Percentiles rank a stretch among this genome's conserved stretches.
phyloP scores from a whole-genome alignment of 2,888 invertebrate genomes.

The Drosophila basisetae region DNA sequence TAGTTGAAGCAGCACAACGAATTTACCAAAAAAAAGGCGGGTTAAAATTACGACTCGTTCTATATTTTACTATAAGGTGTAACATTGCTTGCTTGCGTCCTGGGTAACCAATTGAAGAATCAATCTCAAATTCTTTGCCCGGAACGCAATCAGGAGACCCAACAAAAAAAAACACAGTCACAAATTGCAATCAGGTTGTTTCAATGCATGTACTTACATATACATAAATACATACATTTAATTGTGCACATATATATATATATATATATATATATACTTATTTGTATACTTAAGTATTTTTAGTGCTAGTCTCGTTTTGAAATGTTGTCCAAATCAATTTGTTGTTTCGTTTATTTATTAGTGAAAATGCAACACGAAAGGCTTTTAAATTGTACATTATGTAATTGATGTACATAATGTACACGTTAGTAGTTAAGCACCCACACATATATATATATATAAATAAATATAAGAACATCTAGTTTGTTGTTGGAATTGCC shows the following conservation, averaged over 20 bases:
- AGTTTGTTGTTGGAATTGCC: conserved; percentile 38
- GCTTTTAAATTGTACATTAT: conserved; percentile 60
- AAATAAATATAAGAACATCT: conserved; percentile 12
- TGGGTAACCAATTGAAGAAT: conserved; percentile 4
- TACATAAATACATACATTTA: conserved; percentile 43
- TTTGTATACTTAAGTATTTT: conserved; percentile 60
- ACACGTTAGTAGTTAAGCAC: conserved; percentile 36
- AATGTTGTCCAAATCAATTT: conserved; percentile 55
- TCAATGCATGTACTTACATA: conserved; percentile 51
- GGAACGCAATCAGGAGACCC: background rate
- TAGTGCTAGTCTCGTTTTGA: conserved; percentile 64
- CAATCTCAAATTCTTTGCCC: conserved; percentile 2
- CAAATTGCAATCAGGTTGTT: conserved; percentile 71
- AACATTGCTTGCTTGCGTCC: conserved; percentile 1
- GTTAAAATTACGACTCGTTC: conserved; percentile 19
- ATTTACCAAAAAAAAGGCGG: conserved; percentile 53
- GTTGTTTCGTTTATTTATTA: conserved; percentile 19
- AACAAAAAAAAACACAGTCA: conserved; percentile 11
- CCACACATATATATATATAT: conserved; percentile 13
- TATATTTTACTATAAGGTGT: conserved; percentile 16
- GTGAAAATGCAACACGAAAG: conserved; percentile 59
- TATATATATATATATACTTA: conserved; percentile 29
- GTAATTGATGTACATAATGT: conserved; percentile 28
- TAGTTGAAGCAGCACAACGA: conserved; percentile 62
- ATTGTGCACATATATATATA: conserved; percentile 29